Evolutionary conservation across 1,140 invertebrate genomes (phyloP).

Genomic region (Leptopilina boulardi): DNA sequence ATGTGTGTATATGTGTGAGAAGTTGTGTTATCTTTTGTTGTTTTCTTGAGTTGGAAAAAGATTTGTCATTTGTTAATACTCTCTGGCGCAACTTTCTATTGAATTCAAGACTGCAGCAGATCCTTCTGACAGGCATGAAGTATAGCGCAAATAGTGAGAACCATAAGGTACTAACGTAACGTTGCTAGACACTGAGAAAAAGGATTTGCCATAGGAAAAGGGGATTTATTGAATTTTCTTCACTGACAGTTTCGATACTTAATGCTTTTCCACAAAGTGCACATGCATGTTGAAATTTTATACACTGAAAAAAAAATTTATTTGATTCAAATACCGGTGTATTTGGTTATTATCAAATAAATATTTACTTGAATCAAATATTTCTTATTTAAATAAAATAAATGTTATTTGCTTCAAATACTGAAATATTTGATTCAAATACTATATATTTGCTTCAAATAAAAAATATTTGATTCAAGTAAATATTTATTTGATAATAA

Average conservation of each 20-base stretch:
- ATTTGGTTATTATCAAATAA: too few species aligned
- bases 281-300: conserved; percentile 23
- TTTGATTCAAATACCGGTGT: too few species aligned
- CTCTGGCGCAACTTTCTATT: conserved; percentile 16
- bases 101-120: conserved; percentile 27
- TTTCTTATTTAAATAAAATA: too few species aligned
- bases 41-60: conserved; percentile 10
- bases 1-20: conserved; percentile 9
- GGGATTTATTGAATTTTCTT: conserved; percentile 24
- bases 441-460: too few species aligned
- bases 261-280: conserved; percentile 24
- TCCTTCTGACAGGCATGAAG: conserved; percentile 27
- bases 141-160: conserved; percentile 27
- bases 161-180: conserved; percentile 27
- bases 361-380: too few species aligned
- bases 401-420: too few species aligned
- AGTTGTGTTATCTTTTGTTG: not conserved
- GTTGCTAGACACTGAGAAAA: conserved; percentile 25
- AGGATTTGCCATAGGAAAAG: conserved; percentile 14
- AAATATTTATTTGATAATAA: too few species aligned
- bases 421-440: too few species aligned
- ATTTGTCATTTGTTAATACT: conserved; percentile 33
- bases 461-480: too few species aligned
- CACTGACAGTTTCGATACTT: conserved; percentile 23
- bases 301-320: too few species aligned